Percentiles rank a stretch among this genome's conserved stretches.
Evolutionary conservation across 2,888 invertebrate genomes (phyloP).

Genomic region (Terebella lapidaria): DNA sequence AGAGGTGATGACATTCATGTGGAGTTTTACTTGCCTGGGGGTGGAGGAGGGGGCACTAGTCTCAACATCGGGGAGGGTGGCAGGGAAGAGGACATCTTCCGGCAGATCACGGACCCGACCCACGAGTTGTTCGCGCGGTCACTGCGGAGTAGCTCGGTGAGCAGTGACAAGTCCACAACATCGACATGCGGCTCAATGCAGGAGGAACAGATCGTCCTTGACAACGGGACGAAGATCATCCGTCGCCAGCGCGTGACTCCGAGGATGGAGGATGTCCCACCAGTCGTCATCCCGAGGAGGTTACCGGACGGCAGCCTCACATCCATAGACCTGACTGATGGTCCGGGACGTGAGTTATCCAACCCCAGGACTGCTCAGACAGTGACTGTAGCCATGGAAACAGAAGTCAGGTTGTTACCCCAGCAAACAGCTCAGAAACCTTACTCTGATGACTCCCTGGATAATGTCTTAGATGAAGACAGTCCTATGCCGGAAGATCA

Average conservation of each 20-base stretch:
- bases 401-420: too few relatives aligned
- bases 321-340: not conserved
- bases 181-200: not conserved
- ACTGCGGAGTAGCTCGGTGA: not conserved
- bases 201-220: not conserved
- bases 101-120: not conserved
- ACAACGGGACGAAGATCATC: not conserved
- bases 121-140: constrained; percentile 1
- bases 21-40: not conserved
- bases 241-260: not conserved
- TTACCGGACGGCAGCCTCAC: not conserved
- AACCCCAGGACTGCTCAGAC: too few relatives aligned
- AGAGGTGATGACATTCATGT: not conserved
- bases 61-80: not conserved
- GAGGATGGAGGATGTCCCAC: not conserved
- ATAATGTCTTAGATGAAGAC: too few relatives aligned
- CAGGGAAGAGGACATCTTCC: not conserved
- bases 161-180: not conserved
- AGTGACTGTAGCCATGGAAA: too few relatives aligned
- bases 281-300: not conserved
- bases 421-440: too few relatives aligned
- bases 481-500: too few relatives aligned
- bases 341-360: too few relatives aligned
- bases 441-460: too few relatives aligned
- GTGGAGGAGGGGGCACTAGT: not conserved